phyloP scores from a whole-genome alignment of 2,113 vertebrate species.

The Varanus komodoensis region DNA sequence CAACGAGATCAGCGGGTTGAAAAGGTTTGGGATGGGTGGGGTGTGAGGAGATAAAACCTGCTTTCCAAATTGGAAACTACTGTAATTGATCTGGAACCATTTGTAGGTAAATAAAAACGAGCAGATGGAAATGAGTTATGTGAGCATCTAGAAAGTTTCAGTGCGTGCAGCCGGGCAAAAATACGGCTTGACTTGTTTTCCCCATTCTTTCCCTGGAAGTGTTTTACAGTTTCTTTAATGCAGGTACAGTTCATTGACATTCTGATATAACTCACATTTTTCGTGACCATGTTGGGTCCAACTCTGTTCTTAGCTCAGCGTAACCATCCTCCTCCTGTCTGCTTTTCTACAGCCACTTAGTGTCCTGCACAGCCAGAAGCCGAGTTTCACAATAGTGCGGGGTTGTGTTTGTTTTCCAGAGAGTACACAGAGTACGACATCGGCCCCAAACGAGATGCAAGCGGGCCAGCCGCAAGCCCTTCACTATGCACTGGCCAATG shows the following conservation, averaged over 20 bases:
- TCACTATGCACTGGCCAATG: conserved; percentile 93
- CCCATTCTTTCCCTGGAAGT: neutral
- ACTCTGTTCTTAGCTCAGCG: neutral
- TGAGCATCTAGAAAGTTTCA: neutral
- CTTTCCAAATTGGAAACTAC: conserved; percentile 7
- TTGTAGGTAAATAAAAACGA: conserved; percentile 13
- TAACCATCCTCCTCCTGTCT: neutral
- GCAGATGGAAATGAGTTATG: neutral
- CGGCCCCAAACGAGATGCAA: conserved; percentile 83
- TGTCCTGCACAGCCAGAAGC: accelerated
- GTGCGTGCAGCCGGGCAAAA: neutral
- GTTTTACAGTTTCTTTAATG: neutral
- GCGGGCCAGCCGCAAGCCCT: conserved; percentile 88
- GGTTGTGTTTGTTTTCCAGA: conserved; percentile 63
- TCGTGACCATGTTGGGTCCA: too few species aligned
- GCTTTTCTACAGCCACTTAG: accelerated
- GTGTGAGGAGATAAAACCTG: neutral
- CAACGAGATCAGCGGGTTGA: conserved; percentile 5
- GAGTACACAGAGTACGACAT: conserved; percentile 75
- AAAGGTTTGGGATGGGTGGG: neutral
- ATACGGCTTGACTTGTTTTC: neutral
- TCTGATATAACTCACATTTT: neutral
- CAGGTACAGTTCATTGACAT: neutral
- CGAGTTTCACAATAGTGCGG: accelerated
- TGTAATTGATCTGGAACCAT: conserved; percentile 27